These are phyloP conservation scores for Paracyclopina nana DNA, from an alignment of 1,140 invertebrate species.

Conservation along the genomic window DNA sequence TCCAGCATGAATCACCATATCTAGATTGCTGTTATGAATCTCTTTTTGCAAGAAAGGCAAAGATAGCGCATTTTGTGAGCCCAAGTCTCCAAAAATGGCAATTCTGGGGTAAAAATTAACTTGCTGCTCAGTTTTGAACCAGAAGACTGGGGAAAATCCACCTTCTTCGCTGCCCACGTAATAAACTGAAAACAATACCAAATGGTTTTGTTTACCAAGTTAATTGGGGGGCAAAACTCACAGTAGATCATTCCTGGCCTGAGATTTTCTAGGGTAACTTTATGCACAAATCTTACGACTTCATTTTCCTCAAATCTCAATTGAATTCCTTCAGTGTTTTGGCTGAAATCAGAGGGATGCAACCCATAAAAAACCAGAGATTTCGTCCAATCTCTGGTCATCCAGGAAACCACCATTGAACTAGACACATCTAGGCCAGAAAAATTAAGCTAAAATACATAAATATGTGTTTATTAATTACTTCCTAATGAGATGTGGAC, in stretches of 20 bases:
- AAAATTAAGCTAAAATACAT: no score
- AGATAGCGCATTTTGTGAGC: conserved; percentile 52
- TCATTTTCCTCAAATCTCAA: no score
- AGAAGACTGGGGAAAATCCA: conserved; percentile 43
- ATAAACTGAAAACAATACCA: conserved; percentile 15
- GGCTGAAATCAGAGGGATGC: no score
- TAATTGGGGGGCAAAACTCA: not conserved
- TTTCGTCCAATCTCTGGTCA: no score
- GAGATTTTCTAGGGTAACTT: not conserved
- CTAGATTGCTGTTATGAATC: conserved; percentile 51
- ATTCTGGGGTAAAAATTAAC: conserved; percentile 58
- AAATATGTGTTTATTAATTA: no score
- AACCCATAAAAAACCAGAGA: no score
- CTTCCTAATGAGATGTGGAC: no score
- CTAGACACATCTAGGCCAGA: no score
- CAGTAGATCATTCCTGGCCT: not conserved
- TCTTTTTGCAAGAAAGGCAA: conserved; percentile 57
- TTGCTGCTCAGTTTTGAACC: no score
- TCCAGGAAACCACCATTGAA: no score
- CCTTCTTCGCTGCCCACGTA: conserved; percentile 62
- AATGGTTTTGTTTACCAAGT: not conserved
- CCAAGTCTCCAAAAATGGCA: conserved; percentile 77
- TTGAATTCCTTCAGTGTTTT: no score
- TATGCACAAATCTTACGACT: not conserved
- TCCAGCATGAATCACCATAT: conserved; percentile 75